These are phyloP conservation scores for Ceratotherium simum DNA, from an alignment of 2,113 vertebrate genomes.

Conservation along the genomic window DNA sequence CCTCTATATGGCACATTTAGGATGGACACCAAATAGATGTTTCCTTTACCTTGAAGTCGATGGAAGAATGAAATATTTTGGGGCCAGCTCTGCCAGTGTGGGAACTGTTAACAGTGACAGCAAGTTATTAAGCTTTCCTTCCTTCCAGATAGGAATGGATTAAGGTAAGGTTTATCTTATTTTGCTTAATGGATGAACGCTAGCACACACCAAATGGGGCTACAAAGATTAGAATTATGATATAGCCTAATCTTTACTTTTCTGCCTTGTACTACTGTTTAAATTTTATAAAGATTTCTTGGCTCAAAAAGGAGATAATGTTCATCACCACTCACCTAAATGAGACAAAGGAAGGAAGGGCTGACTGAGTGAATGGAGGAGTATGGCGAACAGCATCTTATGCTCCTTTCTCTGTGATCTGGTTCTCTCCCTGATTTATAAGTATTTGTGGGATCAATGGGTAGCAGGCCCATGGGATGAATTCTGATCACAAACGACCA, in stretches of 20 bases:
- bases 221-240: neutral
- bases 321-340: neutral
- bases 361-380: neutral
- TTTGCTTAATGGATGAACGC: neutral
- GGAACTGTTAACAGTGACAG: neutral
- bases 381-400: neutral
- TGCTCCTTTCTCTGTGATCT: neutral
- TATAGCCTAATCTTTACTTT: neutral
- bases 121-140: neutral
- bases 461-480: neutral
- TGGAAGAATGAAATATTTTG: neutral
- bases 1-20: neutral
- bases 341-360: neutral
- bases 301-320: neutral
- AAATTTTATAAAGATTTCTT: conserved; percentile 7
- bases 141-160: neutral
- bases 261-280: neutral
- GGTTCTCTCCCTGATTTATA: neutral
- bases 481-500: neutral
- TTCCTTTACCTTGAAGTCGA: neutral
- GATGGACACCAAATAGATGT: neutral
- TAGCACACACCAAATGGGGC: neutral
- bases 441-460: neutral
- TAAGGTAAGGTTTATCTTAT: neutral
- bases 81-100: neutral